Evolutionary conservation across 2,797 vertebrate species (phyloP).

Genomic region (Epinephelus awoara): DNA sequence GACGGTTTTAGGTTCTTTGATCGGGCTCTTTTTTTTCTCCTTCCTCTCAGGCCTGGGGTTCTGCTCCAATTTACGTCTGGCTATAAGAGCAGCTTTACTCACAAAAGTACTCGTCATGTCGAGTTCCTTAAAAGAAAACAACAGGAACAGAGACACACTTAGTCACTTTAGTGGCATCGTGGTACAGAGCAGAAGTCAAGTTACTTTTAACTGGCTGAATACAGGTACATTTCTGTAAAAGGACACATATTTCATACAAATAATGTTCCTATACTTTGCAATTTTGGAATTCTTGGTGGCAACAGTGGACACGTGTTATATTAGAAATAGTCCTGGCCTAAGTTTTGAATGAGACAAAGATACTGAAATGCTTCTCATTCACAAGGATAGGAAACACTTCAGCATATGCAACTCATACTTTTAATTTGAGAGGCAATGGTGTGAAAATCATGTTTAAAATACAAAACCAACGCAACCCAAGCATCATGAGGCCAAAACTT

Average conservation of each 20-base stretch:
- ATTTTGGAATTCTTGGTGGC: neutral
- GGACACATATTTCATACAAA: neutral
- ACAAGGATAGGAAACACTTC: too few relatives aligned
- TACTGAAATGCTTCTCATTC: neutral
- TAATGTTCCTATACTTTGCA: too few relatives aligned
- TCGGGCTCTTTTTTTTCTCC: slow-evolving; percentile 63
- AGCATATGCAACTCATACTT: too few relatives aligned
- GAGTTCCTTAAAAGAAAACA: slow-evolving; percentile 72
- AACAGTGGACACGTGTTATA: neutral
- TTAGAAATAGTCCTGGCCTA: neutral
- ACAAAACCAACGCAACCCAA: too few relatives aligned
- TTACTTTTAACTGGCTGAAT: too few relatives aligned
- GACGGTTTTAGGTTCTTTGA: slow-evolving; percentile 48
- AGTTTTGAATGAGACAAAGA: neutral
- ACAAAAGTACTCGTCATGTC: slow-evolving; percentile 87
- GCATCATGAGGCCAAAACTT: too few relatives aligned
- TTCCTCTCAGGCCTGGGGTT: slow-evolving; percentile 72
- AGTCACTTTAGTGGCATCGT: fast-evolving
- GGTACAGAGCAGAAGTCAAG: neutral
- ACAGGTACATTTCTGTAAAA: neutral
- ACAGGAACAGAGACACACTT: neutral
- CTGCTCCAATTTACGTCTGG: slow-evolving; percentile 80
- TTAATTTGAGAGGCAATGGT: too few relatives aligned
- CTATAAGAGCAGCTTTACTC: slow-evolving; percentile 84
- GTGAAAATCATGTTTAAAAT: too few relatives aligned